Evolutionary conservation across 2,888 invertebrate genomes (phyloP), one percentile per base, ranked within the genome.

Genomic region (Lacanobia oleracea): DNA sequence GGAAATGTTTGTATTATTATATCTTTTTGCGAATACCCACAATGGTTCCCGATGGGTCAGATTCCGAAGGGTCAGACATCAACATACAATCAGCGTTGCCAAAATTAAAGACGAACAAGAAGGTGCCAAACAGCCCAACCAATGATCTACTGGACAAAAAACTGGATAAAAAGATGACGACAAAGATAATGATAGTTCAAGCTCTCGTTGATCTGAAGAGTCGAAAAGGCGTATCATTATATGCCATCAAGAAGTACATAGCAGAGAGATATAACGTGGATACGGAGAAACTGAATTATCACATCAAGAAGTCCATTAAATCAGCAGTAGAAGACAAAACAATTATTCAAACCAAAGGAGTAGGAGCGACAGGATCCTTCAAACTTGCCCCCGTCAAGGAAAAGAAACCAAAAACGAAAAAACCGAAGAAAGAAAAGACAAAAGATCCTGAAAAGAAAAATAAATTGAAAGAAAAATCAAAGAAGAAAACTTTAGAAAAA

Each of bases 211-310:
- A 91, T 2, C 75, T 94, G 0, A 91, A 92, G 21, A 87, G 72
- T 0, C 85, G 94, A 51, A 95, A 95, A 85, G 95, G 95, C 0
- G 92, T 92, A 0, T 95, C 95, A 0, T 54, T 94, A 0, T 88
- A 94, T 53, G 95, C 95, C 0, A 93, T 95, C 2, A 95, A 95
- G 77, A 95, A 94, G 51, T 91, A 90, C 45, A 85, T 95, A 8
- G 86, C 88, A 1, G 92, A 90, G 23, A 93, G 90, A 67, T 92
- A 90, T 69, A 76, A 88, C 1, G 91, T 93, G 0, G 89, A 95
- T 54, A 88, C 89, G 0, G 91, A 91, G 0, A 94, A 91, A 86
- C 79, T 90, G 0, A 93, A 91, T 10, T 89, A 90, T 72, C 70
- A 91, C 0, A 93, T 95, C 3, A 95, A 95, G 67, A 95, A 93